Conservation (phyloP, 2,113 vertebrate genomes). For the Rhipidura dahli region DNA sequence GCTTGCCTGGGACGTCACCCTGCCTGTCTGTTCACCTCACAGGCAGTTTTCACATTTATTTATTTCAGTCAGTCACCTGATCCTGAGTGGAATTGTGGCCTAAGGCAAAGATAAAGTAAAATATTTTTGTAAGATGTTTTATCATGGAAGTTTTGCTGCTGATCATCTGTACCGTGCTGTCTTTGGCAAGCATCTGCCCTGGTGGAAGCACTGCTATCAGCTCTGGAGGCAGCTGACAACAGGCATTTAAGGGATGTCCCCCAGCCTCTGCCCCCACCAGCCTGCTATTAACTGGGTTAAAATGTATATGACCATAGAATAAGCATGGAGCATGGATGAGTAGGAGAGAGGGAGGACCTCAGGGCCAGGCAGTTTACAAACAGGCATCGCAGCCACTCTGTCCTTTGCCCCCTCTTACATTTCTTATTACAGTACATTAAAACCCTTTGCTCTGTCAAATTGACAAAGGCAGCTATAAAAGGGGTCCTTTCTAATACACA, state of each 20-base stretch:
- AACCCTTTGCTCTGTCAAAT: slow-evolving; percentile 63
- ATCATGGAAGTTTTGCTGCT: neutral
- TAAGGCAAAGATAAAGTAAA: neutral
- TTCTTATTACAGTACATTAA: slow-evolving; percentile 65
- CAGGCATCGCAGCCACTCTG: slow-evolving; percentile 38
- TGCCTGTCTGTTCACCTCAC: neutral
- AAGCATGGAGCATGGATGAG: neutral
- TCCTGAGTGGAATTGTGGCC: neutral
- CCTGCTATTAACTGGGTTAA: neutral
- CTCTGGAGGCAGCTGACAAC: neutral
- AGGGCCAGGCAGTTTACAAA: slow-evolving; percentile 36
- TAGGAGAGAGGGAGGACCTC: slow-evolving; percentile 24
- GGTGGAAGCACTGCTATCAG: neutral
- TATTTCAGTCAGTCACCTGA: neutral
- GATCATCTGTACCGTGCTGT: neutral
- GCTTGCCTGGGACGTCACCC: neutral
- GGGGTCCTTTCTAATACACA: slow-evolving; percentile 53
- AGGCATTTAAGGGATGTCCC: slow-evolving; percentile 11
- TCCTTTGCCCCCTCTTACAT: slow-evolving; percentile 60
- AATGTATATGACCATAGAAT: neutral
- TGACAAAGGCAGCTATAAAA: slow-evolving; percentile 69
- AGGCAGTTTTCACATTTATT: neutral
- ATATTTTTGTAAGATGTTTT: neutral
- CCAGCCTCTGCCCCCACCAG: neutral
- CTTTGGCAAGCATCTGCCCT: neutral